Evolutionary conservation across 2,888 invertebrate genomes (phyloP).

Genomic region (Eupithecia insigniata): DNA sequence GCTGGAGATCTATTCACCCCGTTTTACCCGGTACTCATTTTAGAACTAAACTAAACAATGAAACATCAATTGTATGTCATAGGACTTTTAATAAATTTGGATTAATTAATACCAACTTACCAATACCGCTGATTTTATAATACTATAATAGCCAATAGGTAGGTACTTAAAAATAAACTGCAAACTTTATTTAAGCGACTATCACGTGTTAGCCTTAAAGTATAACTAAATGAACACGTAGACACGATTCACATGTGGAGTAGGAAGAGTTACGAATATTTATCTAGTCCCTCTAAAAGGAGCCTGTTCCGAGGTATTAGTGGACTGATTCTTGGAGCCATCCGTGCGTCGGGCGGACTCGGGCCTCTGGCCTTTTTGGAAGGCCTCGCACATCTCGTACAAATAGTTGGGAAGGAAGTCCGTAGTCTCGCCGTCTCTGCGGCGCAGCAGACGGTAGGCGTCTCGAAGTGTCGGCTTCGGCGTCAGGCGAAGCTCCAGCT

Average conservation of each 20-base stretch:
- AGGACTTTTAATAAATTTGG: slow-evolving; percentile 19
- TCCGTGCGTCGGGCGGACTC: slow-evolving; percentile 70
- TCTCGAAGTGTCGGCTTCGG: slow-evolving; percentile 79
- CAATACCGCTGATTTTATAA: too few species aligned
- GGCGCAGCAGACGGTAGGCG: slow-evolving; percentile 75
- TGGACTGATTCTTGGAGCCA: slow-evolving; percentile 53
- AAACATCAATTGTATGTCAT: slow-evolving; percentile 22
- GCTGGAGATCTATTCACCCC: too few species aligned
- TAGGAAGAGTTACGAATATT: slow-evolving; percentile 18
- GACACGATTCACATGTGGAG: slow-evolving; percentile 18
- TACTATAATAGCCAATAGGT: too few species aligned
- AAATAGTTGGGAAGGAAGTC: slow-evolving; percentile 80
- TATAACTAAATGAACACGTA: slow-evolving; percentile 31
- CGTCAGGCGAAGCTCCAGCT: slow-evolving; percentile 76
- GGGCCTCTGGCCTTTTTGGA: slow-evolving; percentile 72
- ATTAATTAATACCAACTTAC: background rate
- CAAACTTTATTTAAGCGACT: slow-evolving; percentile 19
- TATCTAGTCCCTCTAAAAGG: slow-evolving; percentile 55
- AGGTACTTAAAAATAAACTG: slow-evolving; percentile 15
- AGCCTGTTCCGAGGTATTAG: slow-evolving; percentile 52
- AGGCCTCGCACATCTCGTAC: slow-evolving; percentile 81
- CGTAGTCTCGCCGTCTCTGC: slow-evolving; percentile 74
- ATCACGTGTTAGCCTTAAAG: slow-evolving; percentile 17
- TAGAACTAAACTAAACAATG: background rate
- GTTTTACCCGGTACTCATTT: too few species aligned